Evolutionary conservation across 2,113 vertebrate species (phyloP).

Genomic region (Pedetes capensis): DNA sequence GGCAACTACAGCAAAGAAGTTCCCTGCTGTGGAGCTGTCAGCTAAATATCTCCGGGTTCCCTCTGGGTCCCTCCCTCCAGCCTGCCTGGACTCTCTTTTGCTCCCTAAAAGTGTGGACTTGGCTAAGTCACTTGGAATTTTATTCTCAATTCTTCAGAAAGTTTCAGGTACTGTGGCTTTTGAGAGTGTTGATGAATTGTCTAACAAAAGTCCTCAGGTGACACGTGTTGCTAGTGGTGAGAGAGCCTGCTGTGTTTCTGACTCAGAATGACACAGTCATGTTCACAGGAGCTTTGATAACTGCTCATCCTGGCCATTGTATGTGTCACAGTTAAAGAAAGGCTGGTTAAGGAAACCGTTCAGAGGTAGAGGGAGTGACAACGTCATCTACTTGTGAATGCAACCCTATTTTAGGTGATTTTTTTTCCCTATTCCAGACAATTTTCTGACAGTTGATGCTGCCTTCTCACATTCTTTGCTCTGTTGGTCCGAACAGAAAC

Average conservation of each 20-base stretch:
- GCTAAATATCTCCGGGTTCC: neutral
- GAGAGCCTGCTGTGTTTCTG: neutral
- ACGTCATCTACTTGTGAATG: neutral
- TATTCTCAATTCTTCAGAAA: neutral
- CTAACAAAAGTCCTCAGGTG: neutral
- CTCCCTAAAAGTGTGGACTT: no score
- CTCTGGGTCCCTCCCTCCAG: neutral
- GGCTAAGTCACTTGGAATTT: no score
- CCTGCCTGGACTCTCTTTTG: neutral
- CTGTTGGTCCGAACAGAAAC: neutral
- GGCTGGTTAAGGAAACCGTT: neutral
- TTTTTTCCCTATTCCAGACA: neutral
- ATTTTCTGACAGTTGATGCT: neutral
- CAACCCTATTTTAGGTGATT: neutral
- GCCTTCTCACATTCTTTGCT: neutral
- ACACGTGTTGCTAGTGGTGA: neutral
- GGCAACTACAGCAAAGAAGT: neutral
- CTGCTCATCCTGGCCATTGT: neutral
- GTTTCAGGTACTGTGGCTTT: neutral
- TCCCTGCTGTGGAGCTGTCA: neutral
- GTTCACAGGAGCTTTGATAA: neutral
- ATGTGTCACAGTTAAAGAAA: neutral
- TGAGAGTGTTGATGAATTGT: neutral
- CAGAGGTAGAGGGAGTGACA: neutral
- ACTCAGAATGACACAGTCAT: neutral